Conservation (phyloP, 2,113 vertebrate species). For the Anseranas semipalmata region DNA sequence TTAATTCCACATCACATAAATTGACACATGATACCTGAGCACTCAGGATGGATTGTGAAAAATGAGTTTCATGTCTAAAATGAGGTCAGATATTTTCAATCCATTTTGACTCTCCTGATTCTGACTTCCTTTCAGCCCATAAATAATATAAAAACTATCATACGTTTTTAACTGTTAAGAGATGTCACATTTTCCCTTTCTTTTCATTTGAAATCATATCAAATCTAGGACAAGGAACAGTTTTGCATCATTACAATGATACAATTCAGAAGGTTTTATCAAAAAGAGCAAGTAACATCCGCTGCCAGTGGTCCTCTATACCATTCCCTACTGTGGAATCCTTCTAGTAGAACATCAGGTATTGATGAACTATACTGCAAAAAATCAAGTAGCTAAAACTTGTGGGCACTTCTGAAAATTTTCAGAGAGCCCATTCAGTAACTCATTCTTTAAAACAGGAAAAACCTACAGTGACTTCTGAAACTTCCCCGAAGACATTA, state of each 20-base stretch:
- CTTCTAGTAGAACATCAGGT: not conserved
- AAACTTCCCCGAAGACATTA: not conserved
- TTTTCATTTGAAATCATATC: not conserved
- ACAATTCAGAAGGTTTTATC: not conserved
- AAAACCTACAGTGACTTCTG: not conserved
- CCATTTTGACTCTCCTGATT: not conserved
- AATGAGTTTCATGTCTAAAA: not conserved
- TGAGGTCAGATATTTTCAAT: not conserved
- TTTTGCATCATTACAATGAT: not conserved
- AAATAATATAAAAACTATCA: not conserved
- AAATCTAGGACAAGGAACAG: not conserved
- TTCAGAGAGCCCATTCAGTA: not conserved
- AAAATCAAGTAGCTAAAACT: not conserved
- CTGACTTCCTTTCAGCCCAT: not conserved
- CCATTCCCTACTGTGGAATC: not conserved
- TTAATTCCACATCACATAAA: not conserved
- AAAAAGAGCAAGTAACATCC: not conserved
- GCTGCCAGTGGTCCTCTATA: fast-evolving
- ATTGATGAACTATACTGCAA: not conserved
- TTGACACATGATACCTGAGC: not conserved
- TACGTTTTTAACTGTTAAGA: not conserved
- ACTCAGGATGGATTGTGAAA: not conserved
- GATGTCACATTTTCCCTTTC: not conserved
- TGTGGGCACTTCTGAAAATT: not conserved
- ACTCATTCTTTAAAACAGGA: not conserved